Evolutionary conservation across 2,113 vertebrate genomes (phyloP).

Genomic region (Archilochus colubris): DNA sequence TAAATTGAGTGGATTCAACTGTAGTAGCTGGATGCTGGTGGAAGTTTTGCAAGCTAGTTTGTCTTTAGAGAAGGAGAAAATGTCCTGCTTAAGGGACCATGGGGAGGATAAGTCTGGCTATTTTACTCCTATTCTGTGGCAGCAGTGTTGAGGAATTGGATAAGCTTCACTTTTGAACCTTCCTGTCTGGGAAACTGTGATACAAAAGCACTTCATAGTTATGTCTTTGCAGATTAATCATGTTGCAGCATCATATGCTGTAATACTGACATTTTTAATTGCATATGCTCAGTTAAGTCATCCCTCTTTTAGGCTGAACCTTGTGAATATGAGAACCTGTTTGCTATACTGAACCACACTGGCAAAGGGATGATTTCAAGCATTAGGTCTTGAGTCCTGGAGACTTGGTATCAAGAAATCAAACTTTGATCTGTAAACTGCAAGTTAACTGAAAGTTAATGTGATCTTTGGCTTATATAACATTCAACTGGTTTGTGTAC

Average conservation of each 20-base stretch:
- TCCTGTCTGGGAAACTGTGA: not conserved
- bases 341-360: not conserved
- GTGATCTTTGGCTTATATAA: not conserved
- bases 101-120: not conserved
- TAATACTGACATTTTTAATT: not conserved
- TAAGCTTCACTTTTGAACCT: not conserved
- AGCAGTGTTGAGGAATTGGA: not conserved
- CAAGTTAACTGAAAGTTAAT: not conserved
- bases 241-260: not conserved
- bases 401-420: not conserved
- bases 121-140: not conserved
- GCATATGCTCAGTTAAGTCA: not conserved
- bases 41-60: not conserved
- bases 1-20: not conserved
- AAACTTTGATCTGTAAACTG: not conserved
- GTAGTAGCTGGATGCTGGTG: not conserved
- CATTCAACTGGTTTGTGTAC: not conserved
- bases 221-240: not conserved
- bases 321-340: not conserved
- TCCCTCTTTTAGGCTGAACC: not conserved
- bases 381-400: not conserved
- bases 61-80: not conserved
- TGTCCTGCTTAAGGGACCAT: not conserved
- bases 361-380: fast-evolving
- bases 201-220: not conserved